Base-by-base conservation (phyloP, 2,797 vertebrate species). In the Geotrypetes seraphini region DNA sequence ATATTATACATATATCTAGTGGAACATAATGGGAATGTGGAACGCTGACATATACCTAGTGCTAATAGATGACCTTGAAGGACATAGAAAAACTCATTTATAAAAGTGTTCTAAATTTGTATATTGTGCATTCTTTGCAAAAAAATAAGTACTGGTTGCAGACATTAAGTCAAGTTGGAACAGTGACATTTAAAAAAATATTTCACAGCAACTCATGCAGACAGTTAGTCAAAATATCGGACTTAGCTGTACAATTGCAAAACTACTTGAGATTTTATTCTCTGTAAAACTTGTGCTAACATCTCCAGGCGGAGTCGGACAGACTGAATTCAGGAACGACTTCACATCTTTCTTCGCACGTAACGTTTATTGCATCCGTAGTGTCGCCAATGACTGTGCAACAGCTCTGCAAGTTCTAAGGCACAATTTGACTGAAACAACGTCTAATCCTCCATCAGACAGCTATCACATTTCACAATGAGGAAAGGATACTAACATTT, bases 321-420 rank as follows among this genome's bases (percentile, higher is more conserved):
- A 0, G 3, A 43, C 35, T 17, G 19, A 39, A n/a, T 12, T 5
- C 20, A 19, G 43, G 46, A 62, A 31, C 34, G 39, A 57, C 28
- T 45, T 43, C 25, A 16, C 13, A 26, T 53, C 49, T 20, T 45
- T 51, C 56, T 66, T 60, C 52, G 47, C 54, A 61, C n/a, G n/a
- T n/a, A n/a, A n/a, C n/a, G n/a, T 66, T 63, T 55, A 50, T 73
- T 69, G 69, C 43, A 71, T 68, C 63, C 56, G 39, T 45, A 57
- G 53, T 10, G 54, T 67, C 59, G 65, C 49, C 5, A 10, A 25
- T 31, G 40, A 63, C 45, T 45, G 35, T 84, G 73, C 78, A 81
- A 79, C 52, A 65, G 47, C 52, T 73, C 46, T 51, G 73, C 76
- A 52, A 83, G 81, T 82, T 76, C 71, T 95, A 97, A 98, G 93